These are phyloP conservation scores for Bruchidius siliquastri DNA, from an alignment of 2,888 invertebrate species.

Conservation along the genomic window DNA sequence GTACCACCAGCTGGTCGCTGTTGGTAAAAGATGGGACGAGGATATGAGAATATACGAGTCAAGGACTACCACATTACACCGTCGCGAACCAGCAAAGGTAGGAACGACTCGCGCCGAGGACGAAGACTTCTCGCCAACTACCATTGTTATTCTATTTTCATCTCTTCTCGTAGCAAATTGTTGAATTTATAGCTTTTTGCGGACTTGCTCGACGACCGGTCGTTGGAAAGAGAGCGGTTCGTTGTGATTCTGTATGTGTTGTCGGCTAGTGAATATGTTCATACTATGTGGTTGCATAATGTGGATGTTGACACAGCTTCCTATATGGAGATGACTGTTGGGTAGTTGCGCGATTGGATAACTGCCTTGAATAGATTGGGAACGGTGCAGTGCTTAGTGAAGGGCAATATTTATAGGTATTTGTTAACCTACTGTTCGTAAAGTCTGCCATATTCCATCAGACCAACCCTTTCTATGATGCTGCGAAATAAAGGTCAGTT, in stretches of 20 bases:
- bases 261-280: not conserved
- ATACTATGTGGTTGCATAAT: not conserved
- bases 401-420: too few species aligned
- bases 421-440: too few species aligned
- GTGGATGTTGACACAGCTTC: not conserved
- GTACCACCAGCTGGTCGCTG: conserved; percentile 21
- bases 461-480: too few species aligned
- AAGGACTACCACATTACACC: conserved; percentile 36
- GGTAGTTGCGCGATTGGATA: not conserved
- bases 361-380: not conserved
- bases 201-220: not conserved
- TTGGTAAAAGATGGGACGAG: conserved; percentile 36
- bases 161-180: conserved; percentile 23
- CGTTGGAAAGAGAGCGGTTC: not conserved
- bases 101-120: not conserved
- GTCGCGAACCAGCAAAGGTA: not conserved
- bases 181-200: conserved; percentile 20
- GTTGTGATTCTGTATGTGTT: not conserved
- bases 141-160: conserved; percentile 20
- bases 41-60: conserved; percentile 38
- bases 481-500: too few species aligned
- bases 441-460: too few species aligned
- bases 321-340: not conserved
- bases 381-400: too few species aligned
- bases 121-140: not conserved